phyloP scores from a whole-genome alignment of 2,888 invertebrate species.

The Phania funesta region DNA sequence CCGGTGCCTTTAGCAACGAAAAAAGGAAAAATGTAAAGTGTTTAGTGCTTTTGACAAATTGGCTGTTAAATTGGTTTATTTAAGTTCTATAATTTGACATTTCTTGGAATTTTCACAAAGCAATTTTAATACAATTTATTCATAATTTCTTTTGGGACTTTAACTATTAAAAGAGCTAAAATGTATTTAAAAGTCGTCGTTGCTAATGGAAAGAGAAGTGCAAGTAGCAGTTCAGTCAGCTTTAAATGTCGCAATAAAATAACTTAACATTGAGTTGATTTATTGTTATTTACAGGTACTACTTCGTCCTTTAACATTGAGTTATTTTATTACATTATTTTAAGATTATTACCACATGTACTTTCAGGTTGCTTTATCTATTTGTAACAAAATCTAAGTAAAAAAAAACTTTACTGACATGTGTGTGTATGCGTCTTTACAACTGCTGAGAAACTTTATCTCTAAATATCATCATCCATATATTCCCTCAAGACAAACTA shows the following conservation, averaged over 20 bases:
- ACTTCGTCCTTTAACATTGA: too few relatives aligned
- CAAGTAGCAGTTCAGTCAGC: background rate
- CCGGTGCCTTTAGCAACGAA: background rate
- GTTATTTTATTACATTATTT: too few relatives aligned
- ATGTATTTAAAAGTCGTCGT: background rate
- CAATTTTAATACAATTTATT: background rate
- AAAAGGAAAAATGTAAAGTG: background rate
- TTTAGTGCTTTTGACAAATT: conserved; percentile 20
- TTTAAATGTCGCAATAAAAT: background rate
- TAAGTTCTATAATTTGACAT: background rate
- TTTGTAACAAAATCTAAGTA: background rate
- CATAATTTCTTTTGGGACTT: background rate
- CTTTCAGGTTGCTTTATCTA: background rate
- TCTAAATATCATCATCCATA: background rate
- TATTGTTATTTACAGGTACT: too few relatives aligned
- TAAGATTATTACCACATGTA: too few relatives aligned
- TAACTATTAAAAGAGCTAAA: background rate
- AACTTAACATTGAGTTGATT: too few relatives aligned
- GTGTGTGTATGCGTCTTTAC: too few relatives aligned
- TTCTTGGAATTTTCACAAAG: background rate
- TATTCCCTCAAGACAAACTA: background rate
- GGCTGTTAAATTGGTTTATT: background rate
- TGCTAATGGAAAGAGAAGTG: background rate
- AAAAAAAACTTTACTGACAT: background rate
- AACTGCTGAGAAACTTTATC: background rate